Base-by-base conservation (phyloP, 2,888 invertebrate species). In the Petrophora chlorosata region DNA sequence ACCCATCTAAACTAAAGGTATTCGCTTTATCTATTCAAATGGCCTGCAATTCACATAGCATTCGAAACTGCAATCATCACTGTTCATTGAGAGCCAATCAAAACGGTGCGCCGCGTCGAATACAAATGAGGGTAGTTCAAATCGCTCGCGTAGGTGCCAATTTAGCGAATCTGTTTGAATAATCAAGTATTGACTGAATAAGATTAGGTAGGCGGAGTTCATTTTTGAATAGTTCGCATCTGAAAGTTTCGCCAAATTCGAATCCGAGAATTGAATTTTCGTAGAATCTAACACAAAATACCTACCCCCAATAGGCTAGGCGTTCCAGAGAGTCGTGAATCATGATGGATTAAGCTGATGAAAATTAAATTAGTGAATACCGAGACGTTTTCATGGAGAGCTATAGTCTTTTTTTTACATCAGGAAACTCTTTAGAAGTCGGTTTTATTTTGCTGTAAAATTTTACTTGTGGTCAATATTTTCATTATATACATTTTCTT, bases 41-140 rank as follows among this genome's bases (percentile, higher is more conserved):
- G 30, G 40, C 17, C 47, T 41, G 41, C n/a, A 35, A 43, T 38
- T 43, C 29, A 48, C 41, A 35, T 28, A 32, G 23, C 42, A 65
- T 65, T 64, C 62, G 68, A 70, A 67, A 71, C 71, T 65, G 70
- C 74, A 76, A 76, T 74, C 68, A 72, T 72, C 65, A 41, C 32
- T 56, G 67, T 67, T 67, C 66, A 67, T 61, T 65, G 68, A 61
- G 54, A 65, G 56, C 72, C 69, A 73, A 74, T 77, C 73, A 73
- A 73, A 75, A 68, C 65, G 70, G 56, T 56, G 63, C 61, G 49
- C 57, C 66, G 73, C 73, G 70, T 62, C 58, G 80, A 81, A 82
- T 81, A 75, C 70, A 35, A 72, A 81, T 79, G 79, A 78, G 51
- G 43, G 32, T 51, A 56, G 53, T 53, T 55, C 44, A 58, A 59